Evolutionary conservation across 2,113 vertebrate species (phyloP), one percentile per base, ranked within the genome.

Genomic region (Corythaeola cristata): DNA sequence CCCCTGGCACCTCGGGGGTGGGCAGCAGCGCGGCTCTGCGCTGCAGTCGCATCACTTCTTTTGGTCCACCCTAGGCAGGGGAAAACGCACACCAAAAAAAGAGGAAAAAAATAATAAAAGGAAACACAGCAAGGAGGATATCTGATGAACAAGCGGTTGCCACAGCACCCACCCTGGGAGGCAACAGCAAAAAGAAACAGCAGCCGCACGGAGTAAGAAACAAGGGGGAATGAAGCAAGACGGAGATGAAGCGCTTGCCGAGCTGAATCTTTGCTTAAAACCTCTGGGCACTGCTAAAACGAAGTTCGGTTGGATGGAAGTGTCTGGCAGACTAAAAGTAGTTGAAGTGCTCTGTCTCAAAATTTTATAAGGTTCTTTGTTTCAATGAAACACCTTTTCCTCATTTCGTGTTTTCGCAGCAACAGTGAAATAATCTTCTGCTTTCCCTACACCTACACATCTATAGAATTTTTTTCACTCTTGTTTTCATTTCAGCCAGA

Each of bases 1-100:
- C 6, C 24, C 30, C 24, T 4, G 1, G 8, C 5, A 3, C 74
- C 72, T 37, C 5, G 1, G 37, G 44, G 16, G 45, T 16, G 44
- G 52, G 0, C 3, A 52, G 58, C 2, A 1, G 26, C 20, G n/a
- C 4, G 0, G 37, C 33, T 45, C 66, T 21, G 15, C 16, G 37
- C 74, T 59, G 28, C 30, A 12, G 26, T 12, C 14, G 22, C 12
- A n/a, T 6, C 1, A 0, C 50, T 58, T 78, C 49, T 50, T 58
- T 35, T 20, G 8, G 50, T 15, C 50, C 32, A 44, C 19, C 27
- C 50, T 37, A 21, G 37, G 18, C 45, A 30, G 3, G 8, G 33
- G 9, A 20, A 69, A 47, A 39, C 0, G 2, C 14, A 27, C 4
- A 11, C 19, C 11, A 19, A 24, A 33, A 28, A 35, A 28, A 15